Base-by-base conservation (phyloP, 2,888 invertebrate species). In the Diarsia mendica region DNA sequence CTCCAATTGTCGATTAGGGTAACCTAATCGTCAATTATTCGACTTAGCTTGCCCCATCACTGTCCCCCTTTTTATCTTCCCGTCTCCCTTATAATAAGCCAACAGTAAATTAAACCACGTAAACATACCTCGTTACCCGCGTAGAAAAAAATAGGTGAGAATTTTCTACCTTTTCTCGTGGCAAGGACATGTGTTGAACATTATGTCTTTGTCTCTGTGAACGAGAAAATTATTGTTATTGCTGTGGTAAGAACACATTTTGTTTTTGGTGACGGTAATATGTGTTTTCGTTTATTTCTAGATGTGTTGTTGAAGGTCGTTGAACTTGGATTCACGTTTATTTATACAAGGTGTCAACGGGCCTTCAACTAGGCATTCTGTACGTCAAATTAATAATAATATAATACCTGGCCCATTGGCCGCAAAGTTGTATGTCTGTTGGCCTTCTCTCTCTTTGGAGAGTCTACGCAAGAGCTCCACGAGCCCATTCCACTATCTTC, bases 41-140 rank as follows among this genome's bases (percentile, higher is more conserved):
- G 39, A 61, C 39, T 6, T n/a, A 20, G 2, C 20, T 39, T 20
- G 20, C 0, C 9, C 13, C 72, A 71, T 68, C 79, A 61, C 78
- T 79, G 72, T 51, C 8, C 11, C n/a, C 63, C 64, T 61, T 65
- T 87, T 75, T 75, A 71, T 76, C 53, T 44, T 64, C 3, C 60
- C 48, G 20, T 49, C 64, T 46, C 48, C 39, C 39, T 46, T 20
- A 55, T 70, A 51, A 61, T 48, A 84, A 76, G 75, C 48, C 53
- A 75, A 75, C 75, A 72, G 77, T 84, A 87, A 83, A 85, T 87
- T 83, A 84, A 82, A 82, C 68, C 77, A 75, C 65, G 18, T 77
- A 18, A 11, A 73, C 53, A 11, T 44, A 66, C 58, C 44, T 33
- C 9, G 60, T 60, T 77, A 67, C 46, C 23, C 69, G 67, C 63